Evolutionary conservation across 2,888 invertebrate genomes (phyloP).

Genomic region (Anaspis maculata): DNA sequence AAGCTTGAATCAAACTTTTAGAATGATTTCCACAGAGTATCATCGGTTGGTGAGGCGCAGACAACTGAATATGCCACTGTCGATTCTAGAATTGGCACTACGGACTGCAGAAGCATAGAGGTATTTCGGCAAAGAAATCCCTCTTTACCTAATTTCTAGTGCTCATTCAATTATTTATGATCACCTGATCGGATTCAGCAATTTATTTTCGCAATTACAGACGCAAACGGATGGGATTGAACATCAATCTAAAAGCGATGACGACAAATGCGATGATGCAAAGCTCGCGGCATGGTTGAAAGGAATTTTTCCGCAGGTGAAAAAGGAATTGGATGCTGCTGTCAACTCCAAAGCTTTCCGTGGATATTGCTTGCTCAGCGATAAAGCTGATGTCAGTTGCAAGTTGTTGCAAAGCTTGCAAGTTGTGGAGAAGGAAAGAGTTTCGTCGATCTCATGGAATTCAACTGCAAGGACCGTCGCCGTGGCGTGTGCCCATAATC

Average conservation of each 20-base stretch:
- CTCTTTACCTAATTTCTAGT: too few species aligned
- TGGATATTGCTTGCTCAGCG: conserved; percentile 25
- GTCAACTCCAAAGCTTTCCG: conserved; percentile 32
- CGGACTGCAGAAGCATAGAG: too few species aligned
- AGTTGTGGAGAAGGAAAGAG: conserved; percentile 29
- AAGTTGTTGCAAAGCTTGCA: conserved; percentile 31
- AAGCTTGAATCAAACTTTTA: conserved; percentile 1
- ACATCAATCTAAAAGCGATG: conserved; percentile 19
- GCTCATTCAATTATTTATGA: too few species aligned
- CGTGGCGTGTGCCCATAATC: conserved; percentile 32
- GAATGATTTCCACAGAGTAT: conserved; percentile 28
- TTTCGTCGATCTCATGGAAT: conserved; percentile 38
- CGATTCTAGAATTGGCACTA: too few species aligned
- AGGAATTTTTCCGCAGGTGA: conserved; percentile 42
- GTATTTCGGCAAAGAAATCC: too few species aligned
- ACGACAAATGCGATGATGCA: conserved; percentile 42
- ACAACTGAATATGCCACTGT: too few species aligned
- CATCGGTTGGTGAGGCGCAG: too few species aligned
- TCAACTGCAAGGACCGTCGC: conserved; percentile 37
- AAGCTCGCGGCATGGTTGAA: conserved; percentile 44
- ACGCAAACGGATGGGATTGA: conserved; percentile 39
- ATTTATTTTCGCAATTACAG: too few species aligned
- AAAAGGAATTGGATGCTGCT: conserved; percentile 41
- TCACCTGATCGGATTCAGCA: too few species aligned
- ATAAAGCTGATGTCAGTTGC: conserved; percentile 22